Evolutionary conservation across 1,140 invertebrate genomes (phyloP).

Genomic region (Lethrus apterus): DNA sequence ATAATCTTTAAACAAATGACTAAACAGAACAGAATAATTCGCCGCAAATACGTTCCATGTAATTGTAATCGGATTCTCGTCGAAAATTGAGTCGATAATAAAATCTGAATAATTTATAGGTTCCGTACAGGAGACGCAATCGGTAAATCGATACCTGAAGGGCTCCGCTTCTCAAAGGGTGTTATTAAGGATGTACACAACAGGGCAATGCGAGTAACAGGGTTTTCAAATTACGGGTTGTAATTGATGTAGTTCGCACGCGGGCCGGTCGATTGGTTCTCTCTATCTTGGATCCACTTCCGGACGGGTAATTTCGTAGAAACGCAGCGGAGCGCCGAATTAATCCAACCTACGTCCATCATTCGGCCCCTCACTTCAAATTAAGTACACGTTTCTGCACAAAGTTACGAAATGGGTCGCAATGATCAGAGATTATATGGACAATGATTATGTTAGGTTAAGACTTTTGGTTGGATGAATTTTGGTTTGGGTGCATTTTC

Average conservation of each 20-base stretch:
- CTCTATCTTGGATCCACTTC: conserved; percentile 13
- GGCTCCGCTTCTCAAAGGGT: conserved; percentile 7
- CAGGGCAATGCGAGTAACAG: conserved; percentile 5
- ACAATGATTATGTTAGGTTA: neutral
- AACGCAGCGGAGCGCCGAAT: conserved; percentile 10
- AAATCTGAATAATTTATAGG: too few relatives aligned
- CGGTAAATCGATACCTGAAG: conserved; percentile 7
- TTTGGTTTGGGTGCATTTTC: neutral
- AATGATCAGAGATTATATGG: neutral
- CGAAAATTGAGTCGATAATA: too few relatives aligned
- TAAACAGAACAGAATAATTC: too few relatives aligned
- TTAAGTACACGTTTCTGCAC: conserved; percentile 2
- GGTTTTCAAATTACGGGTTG: conserved; percentile 16
- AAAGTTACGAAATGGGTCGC: conserved; percentile 3
- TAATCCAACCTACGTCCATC: conserved; percentile 14
- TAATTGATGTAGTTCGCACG: conserved; percentile 18
- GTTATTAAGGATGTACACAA: conserved; percentile 9
- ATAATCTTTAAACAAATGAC: too few relatives aligned
- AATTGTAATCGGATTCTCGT: too few relatives aligned
- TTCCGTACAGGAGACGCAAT: conserved; percentile 3
- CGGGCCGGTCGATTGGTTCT: conserved; percentile 15
- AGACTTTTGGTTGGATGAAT: neutral
- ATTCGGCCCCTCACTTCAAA: conserved; percentile 8
- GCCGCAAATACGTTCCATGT: too few relatives aligned
- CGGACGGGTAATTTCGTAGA: conserved; percentile 10